These are phyloP conservation scores for Drosophila elegans DNA, from an alignment of 1,140 invertebrate species.

Conservation along the genomic window DNA sequence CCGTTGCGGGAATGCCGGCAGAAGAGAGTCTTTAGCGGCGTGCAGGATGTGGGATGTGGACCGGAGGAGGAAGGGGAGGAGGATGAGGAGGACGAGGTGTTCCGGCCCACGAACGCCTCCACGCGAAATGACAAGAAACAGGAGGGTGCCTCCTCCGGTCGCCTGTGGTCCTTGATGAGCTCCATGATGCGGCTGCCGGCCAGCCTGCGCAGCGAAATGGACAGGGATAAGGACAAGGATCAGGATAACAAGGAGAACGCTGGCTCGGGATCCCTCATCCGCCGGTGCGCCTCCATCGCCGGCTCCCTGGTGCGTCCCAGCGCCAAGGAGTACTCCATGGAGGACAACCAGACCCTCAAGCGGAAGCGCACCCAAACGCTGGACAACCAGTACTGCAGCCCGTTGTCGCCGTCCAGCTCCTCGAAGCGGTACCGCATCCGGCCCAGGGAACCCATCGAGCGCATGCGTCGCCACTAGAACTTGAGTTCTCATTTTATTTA, in stretches of 20 bases:
- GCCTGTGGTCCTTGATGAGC: slow-evolving; percentile 73
- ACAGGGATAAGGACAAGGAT: background rate
- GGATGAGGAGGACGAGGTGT: slow-evolving; percentile 66
- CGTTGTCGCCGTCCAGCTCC: slow-evolving; percentile 53
- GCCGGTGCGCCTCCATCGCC: slow-evolving; percentile 77
- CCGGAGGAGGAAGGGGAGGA: slow-evolving; percentile 33
- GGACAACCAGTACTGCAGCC: slow-evolving; percentile 55
- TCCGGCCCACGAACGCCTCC: slow-evolving; percentile 57
- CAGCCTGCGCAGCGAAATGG: slow-evolving; percentile 14
- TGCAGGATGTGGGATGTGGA: slow-evolving; percentile 36
- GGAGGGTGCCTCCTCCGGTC: slow-evolving; percentile 34
- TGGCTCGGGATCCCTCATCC: slow-evolving; percentile 57
- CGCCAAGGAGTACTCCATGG: slow-evolving; percentile 11
- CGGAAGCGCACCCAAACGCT: slow-evolving; percentile 76
- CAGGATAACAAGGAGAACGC: slow-evolving; percentile 45
- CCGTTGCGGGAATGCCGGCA: slow-evolving; percentile 52
- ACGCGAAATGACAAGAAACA: slow-evolving; percentile 60
- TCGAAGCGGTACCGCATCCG: slow-evolving; percentile 80
- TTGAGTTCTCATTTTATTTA: slow-evolving; percentile 3
- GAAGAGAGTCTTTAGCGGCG: slow-evolving; percentile 44
- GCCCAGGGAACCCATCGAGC: slow-evolving; percentile 70
- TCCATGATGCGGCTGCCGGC: slow-evolving; percentile 73
- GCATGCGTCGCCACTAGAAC: slow-evolving; percentile 61
- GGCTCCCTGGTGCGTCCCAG: slow-evolving; percentile 71
- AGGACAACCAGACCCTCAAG: slow-evolving; percentile 59